Conservation (phyloP, 1,140 invertebrate genomes). For the Megathymus violae region DNA sequence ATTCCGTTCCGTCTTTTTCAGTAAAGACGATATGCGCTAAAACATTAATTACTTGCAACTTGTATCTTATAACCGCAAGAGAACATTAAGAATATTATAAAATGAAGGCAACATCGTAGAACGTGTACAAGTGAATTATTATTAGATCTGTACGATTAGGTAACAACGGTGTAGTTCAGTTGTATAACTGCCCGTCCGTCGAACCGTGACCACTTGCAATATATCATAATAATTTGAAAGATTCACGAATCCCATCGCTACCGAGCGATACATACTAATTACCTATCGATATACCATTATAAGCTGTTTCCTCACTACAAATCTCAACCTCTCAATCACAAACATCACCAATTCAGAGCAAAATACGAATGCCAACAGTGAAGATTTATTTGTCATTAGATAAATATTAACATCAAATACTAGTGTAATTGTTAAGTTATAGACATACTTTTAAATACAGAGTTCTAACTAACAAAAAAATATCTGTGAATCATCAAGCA, state of each 20-base stretch:
- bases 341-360: neutral
- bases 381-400: neutral
- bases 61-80: constrained; percentile 50
- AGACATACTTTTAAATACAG: neutral
- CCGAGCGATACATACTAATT: neutral
- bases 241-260: neutral
- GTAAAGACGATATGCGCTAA: constrained; percentile 61
- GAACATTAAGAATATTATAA: constrained; percentile 58
- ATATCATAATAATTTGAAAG: neutral
- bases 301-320: neutral
- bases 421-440: neutral
- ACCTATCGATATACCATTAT: neutral
- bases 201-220: neutral
- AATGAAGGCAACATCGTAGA: constrained; percentile 67
- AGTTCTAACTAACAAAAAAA: neutral
- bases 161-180: too few species aligned
- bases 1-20: constrained; percentile 54
- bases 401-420: neutral
- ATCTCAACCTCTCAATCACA: too few species aligned
- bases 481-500: neutral
- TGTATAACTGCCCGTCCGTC: too few species aligned
- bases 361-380: neutral
- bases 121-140: constrained; percentile 45
- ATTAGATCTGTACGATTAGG: constrained; percentile 41
- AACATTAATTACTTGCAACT: constrained; percentile 52